Base-by-base conservation (phyloP, 2,113 vertebrate species). In the Scatophagus argus region DNA sequence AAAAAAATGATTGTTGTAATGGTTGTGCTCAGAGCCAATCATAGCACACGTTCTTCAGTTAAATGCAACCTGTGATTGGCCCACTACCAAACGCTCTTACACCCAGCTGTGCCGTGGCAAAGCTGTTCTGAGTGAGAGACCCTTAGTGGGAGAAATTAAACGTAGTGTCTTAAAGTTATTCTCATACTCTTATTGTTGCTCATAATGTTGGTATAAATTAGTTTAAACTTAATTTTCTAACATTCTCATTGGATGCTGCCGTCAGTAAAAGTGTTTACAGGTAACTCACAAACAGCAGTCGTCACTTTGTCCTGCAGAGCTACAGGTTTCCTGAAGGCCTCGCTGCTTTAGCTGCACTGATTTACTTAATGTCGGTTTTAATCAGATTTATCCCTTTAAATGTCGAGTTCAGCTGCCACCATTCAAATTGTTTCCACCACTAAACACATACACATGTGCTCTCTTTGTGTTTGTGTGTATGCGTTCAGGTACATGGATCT, bases 341-440 rank as follows among this genome's bases (percentile, higher is more conserved):
- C 34, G 2, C 14, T 31, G 17, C 27, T 60, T 29, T 11, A 27
- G 23, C 58, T 8, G 36, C 19, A 0, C 10, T 31, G 34, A 44
- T 83, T 78, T 61, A 74, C 64, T 62, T 62, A 39, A 66, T 14
- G n/a, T n/a, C n/a, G n/a, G n/a, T 46, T 43, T 65, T 47, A 80
- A 52, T 58, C 29, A 69, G 36, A 74, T 82, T 54, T 59, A 70
- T 59, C 23, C 2, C 19, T 67, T n/a, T 31, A 52, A 64, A 31
- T 58, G 51, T 81, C 21, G 14, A 51, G 31, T 65, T 77, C 46
- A 83, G 0, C 38, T 23, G 46, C 49, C 9, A 21, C 2, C 11
- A 43, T 55, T 86, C 29, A 71, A 71, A 72, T 41, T 60, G 60
- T 86, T 66, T 86, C 56, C 21, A 27, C 55, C 36, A 5, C 38